These are phyloP conservation scores for Tetramorium bicarinatum DNA, from an alignment of 2,888 invertebrate genomes.

Conservation along the genomic window DNA sequence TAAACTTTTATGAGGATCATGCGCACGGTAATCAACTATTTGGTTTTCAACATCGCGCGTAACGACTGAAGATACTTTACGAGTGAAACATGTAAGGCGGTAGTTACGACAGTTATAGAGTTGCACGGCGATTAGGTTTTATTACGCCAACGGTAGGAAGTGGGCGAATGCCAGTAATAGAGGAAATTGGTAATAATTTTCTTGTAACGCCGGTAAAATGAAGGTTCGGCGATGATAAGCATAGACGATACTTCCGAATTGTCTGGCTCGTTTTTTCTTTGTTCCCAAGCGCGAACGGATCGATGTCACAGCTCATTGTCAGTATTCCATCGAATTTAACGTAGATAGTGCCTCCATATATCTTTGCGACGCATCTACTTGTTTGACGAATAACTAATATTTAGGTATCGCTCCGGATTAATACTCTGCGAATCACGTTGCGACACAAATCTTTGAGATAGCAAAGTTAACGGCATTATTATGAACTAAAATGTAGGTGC, in stretches of 20 bases:
- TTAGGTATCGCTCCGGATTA: background rate
- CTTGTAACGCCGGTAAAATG: conserved; percentile 29
- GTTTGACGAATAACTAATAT: conserved; percentile 13
- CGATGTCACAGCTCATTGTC: background rate
- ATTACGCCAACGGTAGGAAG: conserved; percentile 22
- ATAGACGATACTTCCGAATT: conserved; percentile 45
- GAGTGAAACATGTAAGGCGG: conserved; percentile 37
- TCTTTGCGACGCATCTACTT: conserved; percentile 7
- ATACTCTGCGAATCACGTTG: background rate
- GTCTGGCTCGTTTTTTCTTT: conserved; percentile 27
- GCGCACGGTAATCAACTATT: background rate
- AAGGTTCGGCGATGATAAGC: conserved; percentile 30
- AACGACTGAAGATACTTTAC: background rate
- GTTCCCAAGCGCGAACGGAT: conserved; percentile 1
- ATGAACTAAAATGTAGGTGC: background rate
- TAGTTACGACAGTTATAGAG: conserved; percentile 36
- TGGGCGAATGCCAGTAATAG: conserved; percentile 33
- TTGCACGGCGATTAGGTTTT: conserved; percentile 49
- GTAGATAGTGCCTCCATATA: background rate
- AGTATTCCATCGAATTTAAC: background rate
- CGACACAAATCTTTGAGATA: conserved; percentile 18
- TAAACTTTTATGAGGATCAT: background rate
- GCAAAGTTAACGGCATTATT: conserved; percentile 24
- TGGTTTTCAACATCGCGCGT: background rate
- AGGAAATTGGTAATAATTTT: conserved; percentile 61